Conservation (phyloP, 2,888 invertebrate genomes). For the Sphecodes monilicornis region DNA sequence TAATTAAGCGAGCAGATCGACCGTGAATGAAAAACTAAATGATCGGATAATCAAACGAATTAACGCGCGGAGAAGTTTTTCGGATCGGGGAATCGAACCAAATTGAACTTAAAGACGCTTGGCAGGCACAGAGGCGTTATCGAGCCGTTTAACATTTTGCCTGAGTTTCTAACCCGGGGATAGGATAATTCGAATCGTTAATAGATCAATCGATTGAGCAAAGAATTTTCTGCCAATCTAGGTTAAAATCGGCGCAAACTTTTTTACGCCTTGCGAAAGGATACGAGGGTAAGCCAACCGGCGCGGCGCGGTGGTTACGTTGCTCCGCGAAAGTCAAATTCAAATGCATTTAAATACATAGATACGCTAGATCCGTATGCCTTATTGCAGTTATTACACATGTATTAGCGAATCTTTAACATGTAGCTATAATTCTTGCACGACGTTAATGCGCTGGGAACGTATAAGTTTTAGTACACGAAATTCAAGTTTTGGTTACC, state of each 20-base stretch:
- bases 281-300: background rate
- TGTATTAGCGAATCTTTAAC: background rate
- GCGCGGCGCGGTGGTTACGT: background rate
- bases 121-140: background rate
- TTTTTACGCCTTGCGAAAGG: background rate
- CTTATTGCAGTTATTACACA: background rate
- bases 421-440: background rate
- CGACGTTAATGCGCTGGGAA: background rate
- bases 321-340: background rate
- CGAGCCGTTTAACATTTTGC: background rate
- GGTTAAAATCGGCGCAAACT: background rate
- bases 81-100: background rate
- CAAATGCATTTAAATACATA: background rate
- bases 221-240: background rate
- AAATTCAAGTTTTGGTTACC: too few relatives aligned
- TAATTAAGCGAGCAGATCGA: conserved; percentile 53
- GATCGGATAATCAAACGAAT: conserved; percentile 31
- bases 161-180: background rate
- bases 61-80: conserved; percentile 21
- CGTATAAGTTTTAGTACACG: too few relatives aligned
- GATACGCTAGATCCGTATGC: too few relatives aligned
- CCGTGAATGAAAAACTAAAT: conserved; percentile 39
- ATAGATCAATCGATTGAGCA: background rate
- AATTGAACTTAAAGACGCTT: conserved; percentile 7
- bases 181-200: background rate